These are phyloP conservation scores for Hephaestus fuliginosus DNA, from an alignment of 2,797 vertebrate species.

Conservation along the genomic window DNA sequence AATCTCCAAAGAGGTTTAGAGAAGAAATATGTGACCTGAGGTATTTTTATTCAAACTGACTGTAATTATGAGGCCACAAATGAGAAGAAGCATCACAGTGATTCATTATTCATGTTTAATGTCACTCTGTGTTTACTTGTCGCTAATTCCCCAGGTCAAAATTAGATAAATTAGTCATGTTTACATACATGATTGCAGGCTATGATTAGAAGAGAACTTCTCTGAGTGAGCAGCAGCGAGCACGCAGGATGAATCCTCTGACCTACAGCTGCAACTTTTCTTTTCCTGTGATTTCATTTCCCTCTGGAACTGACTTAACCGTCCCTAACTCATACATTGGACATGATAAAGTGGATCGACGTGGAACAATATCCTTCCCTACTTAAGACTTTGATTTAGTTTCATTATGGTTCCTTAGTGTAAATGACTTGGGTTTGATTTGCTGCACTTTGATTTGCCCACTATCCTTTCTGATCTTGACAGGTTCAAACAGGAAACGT, in stretches of 20 bases:
- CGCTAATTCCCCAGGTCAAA: slow-evolving; percentile 47
- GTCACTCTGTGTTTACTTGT: slow-evolving; percentile 66
- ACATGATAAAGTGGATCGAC: slow-evolving; percentile 24
- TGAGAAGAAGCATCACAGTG: slow-evolving; percentile 34
- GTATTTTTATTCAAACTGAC: slow-evolving; percentile 44
- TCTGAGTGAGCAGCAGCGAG: slow-evolving; percentile 15
- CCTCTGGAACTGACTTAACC: slow-evolving; percentile 13
- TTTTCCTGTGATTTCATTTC: slow-evolving; percentile 38
- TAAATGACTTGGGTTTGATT: slow-evolving; percentile 29
- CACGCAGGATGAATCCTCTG: not conserved
- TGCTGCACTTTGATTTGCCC: not conserved
- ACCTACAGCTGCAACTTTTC: slow-evolving; percentile 13
- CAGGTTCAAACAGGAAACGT: slow-evolving; percentile 34
- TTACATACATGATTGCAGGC: slow-evolving; percentile 45
- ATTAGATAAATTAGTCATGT: slow-evolving; percentile 64
- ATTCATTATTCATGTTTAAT: slow-evolving; percentile 71
- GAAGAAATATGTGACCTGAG: slow-evolving; percentile 35
- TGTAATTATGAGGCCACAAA: slow-evolving; percentile 44
- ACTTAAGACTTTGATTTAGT: slow-evolving; percentile 21
- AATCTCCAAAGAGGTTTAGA: slow-evolving; percentile 38
- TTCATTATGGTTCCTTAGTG: slow-evolving; percentile 7
- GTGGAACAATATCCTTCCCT: slow-evolving; percentile 28
- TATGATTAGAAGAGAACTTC: slow-evolving; percentile 29
- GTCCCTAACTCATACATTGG: slow-evolving; percentile 21
- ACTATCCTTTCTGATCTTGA: slow-evolving; percentile 19